These are phyloP conservation scores for Vulpes ferrilata DNA, from an alignment of 2,113 vertebrate genomes.

Conservation along the genomic window DNA sequence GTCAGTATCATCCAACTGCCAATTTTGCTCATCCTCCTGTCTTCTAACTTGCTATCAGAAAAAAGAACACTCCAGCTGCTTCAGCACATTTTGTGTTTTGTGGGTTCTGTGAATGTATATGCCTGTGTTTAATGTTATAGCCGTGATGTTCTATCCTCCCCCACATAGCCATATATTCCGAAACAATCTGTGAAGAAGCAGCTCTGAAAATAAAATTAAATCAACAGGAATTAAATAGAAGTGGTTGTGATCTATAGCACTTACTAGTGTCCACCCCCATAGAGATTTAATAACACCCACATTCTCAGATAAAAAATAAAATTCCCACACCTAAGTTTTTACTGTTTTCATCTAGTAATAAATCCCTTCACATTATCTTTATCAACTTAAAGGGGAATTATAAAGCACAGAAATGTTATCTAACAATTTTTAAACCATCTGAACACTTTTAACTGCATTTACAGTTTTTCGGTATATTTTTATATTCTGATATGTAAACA, in stretches of 20 bases:
- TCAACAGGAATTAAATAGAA: slow-evolving; percentile 65
- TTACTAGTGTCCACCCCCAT: neutral
- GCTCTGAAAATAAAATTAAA: slow-evolving; percentile 65
- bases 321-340: neutral
- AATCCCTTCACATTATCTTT: neutral
- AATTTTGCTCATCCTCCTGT: slow-evolving; percentile 30
- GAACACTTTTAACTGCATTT: neutral
- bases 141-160: neutral
- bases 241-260: slow-evolving; percentile 48
- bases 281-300: slow-evolving; percentile 54
- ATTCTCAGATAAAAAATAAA: slow-evolving; percentile 11
- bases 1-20: slow-evolving; percentile 44
- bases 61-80: slow-evolving; percentile 66
- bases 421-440: neutral
- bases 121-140: slow-evolving; percentile 15
- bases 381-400: neutral
- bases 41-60: slow-evolving; percentile 34
- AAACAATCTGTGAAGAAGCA: slow-evolving; percentile 67
- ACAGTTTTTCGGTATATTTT: neutral
- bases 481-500: neutral
- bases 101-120: slow-evolving; percentile 7
- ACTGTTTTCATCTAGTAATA: neutral
- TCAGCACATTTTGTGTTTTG: slow-evolving; percentile 18
- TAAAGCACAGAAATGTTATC: neutral
- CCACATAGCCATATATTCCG: slow-evolving; percentile 55